These are phyloP conservation scores for Hirundichthys speculiger DNA, from an alignment of 2,113 vertebrate species.

Conservation along the genomic window DNA sequence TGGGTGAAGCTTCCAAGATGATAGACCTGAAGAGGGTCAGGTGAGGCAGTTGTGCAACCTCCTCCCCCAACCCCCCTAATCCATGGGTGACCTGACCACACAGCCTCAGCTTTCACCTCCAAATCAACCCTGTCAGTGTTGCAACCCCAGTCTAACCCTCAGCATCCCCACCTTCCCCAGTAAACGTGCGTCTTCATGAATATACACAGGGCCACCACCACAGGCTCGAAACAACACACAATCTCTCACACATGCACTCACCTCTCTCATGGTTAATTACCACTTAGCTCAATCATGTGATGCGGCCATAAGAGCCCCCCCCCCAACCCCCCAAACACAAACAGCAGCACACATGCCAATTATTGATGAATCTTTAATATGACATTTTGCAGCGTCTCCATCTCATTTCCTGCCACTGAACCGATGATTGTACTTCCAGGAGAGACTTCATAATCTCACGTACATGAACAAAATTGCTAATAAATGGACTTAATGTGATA, in stretches of 20 bases:
- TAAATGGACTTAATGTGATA: constrained; percentile 49
- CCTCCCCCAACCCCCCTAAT: not conserved
- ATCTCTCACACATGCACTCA: constrained; percentile 35
- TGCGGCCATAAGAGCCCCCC: constrained; percentile 59
- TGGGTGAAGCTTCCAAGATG: constrained; percentile 67
- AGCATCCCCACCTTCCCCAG: constrained; percentile 23
- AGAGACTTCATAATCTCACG: constrained; percentile 7
- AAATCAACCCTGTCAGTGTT: constrained; percentile 60
- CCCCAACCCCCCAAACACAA: constrained; percentile 59
- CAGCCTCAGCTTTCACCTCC: constrained; percentile 60
- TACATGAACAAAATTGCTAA: constrained; percentile 15
- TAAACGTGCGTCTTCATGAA: constrained; percentile 27
- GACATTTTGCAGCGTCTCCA: constrained; percentile 73
- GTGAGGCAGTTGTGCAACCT: constrained; percentile 32
- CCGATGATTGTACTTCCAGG: constrained; percentile 50
- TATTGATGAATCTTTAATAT: constrained; percentile 85
- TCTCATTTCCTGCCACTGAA: constrained; percentile 66
- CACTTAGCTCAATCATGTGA: constrained; percentile 75
- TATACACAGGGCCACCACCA: constrained; percentile 23
- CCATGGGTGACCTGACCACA: constrained; percentile 61
- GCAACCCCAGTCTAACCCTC: constrained; percentile 21
- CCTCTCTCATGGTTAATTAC: constrained; percentile 74
- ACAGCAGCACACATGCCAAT: constrained; percentile 80
- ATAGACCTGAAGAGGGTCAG: constrained; percentile 68
- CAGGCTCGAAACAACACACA: constrained; percentile 9